phyloP scores from a whole-genome alignment of 1,140 invertebrate species.

The Eurosta solidaginis region DNA sequence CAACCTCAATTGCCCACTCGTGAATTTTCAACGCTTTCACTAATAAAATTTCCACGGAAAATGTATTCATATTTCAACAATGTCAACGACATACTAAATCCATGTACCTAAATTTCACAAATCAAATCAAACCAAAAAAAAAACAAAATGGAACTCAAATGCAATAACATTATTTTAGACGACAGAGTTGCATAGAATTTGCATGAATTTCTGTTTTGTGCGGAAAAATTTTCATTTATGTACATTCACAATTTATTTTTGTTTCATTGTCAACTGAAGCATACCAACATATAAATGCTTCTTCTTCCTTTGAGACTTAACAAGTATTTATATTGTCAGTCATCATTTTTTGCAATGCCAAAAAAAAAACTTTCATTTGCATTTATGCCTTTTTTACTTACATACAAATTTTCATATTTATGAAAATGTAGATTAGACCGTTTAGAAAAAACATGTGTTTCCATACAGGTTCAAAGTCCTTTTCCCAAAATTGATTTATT shows the following conservation, averaged over 20 bases:
- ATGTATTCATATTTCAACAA: no score
- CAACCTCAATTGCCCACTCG: no score
- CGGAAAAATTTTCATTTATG: background rate
- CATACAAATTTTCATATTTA: no score
- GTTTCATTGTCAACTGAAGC: background rate
- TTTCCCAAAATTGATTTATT: no score
- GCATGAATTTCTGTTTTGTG: background rate
- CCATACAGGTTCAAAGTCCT: no score
- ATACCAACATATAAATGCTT: background rate
- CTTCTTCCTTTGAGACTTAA: background rate
- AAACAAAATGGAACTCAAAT: no score
- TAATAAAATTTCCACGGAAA: no score
- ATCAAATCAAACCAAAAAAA: background rate
- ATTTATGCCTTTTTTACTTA: background rate
- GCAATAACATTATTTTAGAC: background rate
- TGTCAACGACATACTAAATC: no score
- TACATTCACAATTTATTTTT: background rate
- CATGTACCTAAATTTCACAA: no score
- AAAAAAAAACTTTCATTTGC: constrained; percentile 1
- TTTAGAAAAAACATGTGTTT: no score
- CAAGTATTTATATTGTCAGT: background rate
- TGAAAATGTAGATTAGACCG: no score
- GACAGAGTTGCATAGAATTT: background rate
- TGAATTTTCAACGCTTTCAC: no score
- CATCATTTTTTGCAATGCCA: background rate